These are phyloP conservation scores for Hippocampus comes DNA, from an alignment of 2,113 vertebrate genomes.

Conservation along the genomic window DNA sequence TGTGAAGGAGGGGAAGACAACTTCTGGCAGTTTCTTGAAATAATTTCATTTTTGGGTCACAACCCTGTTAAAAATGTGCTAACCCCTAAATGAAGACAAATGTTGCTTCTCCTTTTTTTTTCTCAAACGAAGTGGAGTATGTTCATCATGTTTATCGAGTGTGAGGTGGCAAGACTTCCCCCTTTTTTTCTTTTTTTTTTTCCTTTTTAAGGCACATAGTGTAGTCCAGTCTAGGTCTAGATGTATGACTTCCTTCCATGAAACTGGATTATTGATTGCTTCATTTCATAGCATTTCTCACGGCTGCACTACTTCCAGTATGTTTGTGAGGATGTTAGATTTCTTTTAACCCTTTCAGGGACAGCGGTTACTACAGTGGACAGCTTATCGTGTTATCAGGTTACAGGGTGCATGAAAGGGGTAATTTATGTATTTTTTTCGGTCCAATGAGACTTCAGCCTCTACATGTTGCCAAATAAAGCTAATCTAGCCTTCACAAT, in stretches of 20 bases:
- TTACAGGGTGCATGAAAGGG: too few relatives aligned
- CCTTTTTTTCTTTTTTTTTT: background rate
- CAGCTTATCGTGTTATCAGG: too few relatives aligned
- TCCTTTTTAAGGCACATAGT: too few relatives aligned
- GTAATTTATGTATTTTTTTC: too few relatives aligned
- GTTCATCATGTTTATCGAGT: background rate
- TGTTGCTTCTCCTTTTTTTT: background rate
- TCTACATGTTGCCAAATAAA: too few relatives aligned
- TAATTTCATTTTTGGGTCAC: background rate
- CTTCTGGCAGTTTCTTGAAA: background rate
- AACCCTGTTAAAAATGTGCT: background rate
- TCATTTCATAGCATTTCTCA: background rate
- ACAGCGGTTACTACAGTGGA: too few relatives aligned
- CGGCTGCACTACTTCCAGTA: background rate
- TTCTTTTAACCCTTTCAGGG: background rate
- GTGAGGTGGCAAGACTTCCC: background rate
- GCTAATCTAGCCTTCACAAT: too few relatives aligned
- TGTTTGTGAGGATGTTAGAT: background rate
- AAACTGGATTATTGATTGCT: background rate
- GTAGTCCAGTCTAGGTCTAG: too few relatives aligned
- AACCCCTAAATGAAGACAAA: background rate
- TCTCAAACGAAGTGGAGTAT: background rate
- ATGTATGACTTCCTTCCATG: background rate
- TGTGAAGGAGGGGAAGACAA: conserved; percentile 17
- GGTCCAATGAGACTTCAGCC: too few relatives aligned